phyloP scores from a whole-genome alignment of 2,888 invertebrate species.

The Eristalinus aeneus region DNA sequence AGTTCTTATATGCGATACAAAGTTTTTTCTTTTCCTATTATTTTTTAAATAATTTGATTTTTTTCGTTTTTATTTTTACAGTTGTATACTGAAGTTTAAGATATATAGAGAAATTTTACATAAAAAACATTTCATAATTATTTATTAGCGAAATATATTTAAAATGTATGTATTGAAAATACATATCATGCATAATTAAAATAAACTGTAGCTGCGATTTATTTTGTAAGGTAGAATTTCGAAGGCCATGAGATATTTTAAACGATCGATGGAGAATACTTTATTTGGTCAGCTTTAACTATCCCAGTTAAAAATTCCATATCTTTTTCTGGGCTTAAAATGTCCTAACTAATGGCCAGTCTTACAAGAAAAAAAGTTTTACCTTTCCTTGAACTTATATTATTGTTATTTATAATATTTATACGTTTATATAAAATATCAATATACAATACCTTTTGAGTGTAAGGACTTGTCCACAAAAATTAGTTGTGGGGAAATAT shows the following conservation, averaged over 20 bases:
- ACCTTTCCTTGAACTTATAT: too few species aligned
- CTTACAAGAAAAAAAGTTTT: too few species aligned
- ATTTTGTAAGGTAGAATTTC: background rate
- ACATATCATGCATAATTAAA: background rate
- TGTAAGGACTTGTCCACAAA: background rate
- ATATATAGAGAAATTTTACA: background rate
- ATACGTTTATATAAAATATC: background rate
- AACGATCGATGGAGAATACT: too few species aligned
- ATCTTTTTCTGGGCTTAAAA: too few species aligned
- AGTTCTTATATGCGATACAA: slow-evolving; percentile 23
- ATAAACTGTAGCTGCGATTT: background rate
- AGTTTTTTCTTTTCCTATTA: slow-evolving; percentile 7
- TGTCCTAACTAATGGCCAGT: too few species aligned
- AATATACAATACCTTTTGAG: too few species aligned
- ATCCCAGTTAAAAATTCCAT: too few species aligned
- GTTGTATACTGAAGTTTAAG: background rate
- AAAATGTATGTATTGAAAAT: background rate
- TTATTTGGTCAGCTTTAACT: too few species aligned
- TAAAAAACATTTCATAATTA: background rate
- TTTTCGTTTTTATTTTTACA: slow-evolving; percentile 18
- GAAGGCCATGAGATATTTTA: too few species aligned
- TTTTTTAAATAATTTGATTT: slow-evolving; percentile 38
- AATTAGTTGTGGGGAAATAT: background rate
- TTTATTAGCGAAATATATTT: background rate
- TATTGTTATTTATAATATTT: background rate